These are phyloP conservation scores for Apodemus agrarius DNA, from an alignment of 2,797 vertebrate genomes.

Conservation along the genomic window DNA sequence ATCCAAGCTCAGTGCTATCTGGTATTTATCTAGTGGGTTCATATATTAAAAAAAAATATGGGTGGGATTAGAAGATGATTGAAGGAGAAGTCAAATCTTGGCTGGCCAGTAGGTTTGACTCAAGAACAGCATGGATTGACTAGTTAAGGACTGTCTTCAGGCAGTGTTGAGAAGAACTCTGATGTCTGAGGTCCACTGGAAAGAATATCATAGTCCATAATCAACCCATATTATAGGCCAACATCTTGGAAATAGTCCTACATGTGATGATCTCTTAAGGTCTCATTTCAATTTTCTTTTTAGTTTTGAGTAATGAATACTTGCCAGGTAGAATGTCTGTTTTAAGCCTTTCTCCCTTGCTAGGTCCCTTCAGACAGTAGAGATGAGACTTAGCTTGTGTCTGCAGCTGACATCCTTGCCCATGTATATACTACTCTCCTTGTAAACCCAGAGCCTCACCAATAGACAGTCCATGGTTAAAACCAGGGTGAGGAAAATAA, in stretches of 20 bases:
- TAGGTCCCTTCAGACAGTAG: background rate
- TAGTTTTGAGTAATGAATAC: slow-evolving; percentile 18
- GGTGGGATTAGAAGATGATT: background rate
- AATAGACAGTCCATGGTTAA: background rate
- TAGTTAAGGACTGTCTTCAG: background rate
- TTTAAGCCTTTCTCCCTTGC: background rate
- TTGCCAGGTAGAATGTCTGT: background rate
- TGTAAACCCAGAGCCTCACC: background rate
- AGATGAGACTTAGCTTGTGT: background rate
- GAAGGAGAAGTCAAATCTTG: background rate
- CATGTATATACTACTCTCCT: background rate
- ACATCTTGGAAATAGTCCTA: background rate
- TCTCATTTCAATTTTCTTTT: background rate
- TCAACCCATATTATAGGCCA: slow-evolving; percentile 14
- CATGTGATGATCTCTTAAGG: background rate
- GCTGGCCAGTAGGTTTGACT: background rate
- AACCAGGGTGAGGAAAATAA: background rate
- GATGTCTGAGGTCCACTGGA: slow-evolving; percentile 41
- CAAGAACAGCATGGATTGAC: slow-evolving; percentile 20
- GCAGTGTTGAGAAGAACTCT: slow-evolving; percentile 1
- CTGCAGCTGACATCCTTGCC: background rate
- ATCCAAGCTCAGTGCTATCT: background rate
- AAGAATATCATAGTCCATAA: slow-evolving; percentile 46
- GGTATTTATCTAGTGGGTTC: background rate
- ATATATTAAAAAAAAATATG: background rate